Conservation (phyloP, 64 coral and sea anemone genomes). For the Pocillopora verrucosa region DNA sequence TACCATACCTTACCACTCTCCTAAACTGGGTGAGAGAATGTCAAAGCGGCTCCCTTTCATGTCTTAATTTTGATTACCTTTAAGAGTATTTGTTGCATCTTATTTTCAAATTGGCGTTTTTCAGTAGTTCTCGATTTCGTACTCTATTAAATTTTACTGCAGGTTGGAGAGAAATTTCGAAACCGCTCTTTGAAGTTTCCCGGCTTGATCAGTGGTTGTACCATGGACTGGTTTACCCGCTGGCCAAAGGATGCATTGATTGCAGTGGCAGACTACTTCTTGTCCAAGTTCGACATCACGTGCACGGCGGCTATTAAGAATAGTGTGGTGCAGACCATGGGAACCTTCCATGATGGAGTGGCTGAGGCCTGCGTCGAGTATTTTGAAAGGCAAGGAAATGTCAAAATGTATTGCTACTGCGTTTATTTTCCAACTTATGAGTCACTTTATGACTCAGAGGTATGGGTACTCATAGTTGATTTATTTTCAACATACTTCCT, state of each 20-base stretch:
- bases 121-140: no score
- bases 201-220: conserved; percentile 93
- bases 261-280: conserved; percentile 95
- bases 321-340: conserved; percentile 88
- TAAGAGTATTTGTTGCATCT: no score
- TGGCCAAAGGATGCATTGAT: conserved; percentile 99
- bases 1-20: no score
- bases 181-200: conserved; percentile 96
- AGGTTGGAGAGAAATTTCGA: conserved; percentile 98
- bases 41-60: no score
- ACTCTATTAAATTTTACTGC: not conserved
- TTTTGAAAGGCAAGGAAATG: conserved; percentile 83
- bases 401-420: no score
- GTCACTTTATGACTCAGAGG: no score
- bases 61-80: no score
- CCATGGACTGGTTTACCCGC: conserved; percentile 99
- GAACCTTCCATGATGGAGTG: conserved; percentile 92
- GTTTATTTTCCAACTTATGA: no score
- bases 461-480: no score
- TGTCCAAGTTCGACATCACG: conserved; percentile 95
- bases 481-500: no score
- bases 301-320: conserved; percentile 79
- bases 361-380: conserved; percentile 88
- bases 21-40: no score
- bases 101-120: no score